Percentiles rank a stretch among this genome's conserved stretches.
These are phyloP conservation scores for Telmatherina bonti DNA, from an alignment of 2,797 vertebrate genomes.

Conservation along the genomic window DNA sequence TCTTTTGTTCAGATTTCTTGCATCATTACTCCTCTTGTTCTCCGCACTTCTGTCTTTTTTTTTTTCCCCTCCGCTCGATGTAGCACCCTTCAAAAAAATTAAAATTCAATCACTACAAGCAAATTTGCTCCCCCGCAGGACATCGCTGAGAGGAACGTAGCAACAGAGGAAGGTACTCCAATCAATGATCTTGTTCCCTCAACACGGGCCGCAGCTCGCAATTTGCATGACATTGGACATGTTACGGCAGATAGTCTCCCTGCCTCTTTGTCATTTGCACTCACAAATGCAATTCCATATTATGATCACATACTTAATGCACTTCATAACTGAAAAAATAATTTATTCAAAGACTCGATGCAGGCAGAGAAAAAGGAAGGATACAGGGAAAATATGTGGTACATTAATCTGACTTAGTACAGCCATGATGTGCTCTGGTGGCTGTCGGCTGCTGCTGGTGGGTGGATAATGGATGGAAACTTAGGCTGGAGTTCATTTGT, in stretches of 20 bases:
- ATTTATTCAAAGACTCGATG: constrained; percentile 25
- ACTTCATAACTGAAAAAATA: constrained; percentile 26
- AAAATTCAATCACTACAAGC: constrained; percentile 78
- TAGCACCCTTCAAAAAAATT: constrained; percentile 50
- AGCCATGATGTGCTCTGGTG: constrained; percentile 40
- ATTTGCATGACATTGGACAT: constrained; percentile 79
- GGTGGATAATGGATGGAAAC: constrained; percentile 31
- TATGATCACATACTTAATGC: constrained; percentile 41
- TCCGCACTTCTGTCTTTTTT: constrained; percentile 16
- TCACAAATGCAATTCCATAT: constrained; percentile 48
- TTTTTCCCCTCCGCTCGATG: constrained; percentile 8
- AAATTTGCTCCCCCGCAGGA: constrained; percentile 76
- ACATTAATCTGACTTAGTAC: constrained; percentile 49
- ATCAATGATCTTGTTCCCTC: constrained; percentile 79
- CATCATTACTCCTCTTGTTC: constrained; percentile 29
- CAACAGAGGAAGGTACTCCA: constrained; percentile 72
- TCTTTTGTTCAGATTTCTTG: constrained; percentile 20
- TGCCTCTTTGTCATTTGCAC: constrained; percentile 22
- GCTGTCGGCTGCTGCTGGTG: constrained; percentile 51
- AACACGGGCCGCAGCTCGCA: constrained; percentile 55
- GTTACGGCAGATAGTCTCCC: constrained; percentile 39
- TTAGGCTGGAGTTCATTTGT: constrained; percentile 18
- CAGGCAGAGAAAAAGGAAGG: constrained; percentile 5
- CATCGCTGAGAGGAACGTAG: constrained; percentile 56
- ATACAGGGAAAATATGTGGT: constrained; percentile 51